Base-by-base conservation (phyloP, 2,797 vertebrate species). In the Enteromius paludinosus region DNA sequence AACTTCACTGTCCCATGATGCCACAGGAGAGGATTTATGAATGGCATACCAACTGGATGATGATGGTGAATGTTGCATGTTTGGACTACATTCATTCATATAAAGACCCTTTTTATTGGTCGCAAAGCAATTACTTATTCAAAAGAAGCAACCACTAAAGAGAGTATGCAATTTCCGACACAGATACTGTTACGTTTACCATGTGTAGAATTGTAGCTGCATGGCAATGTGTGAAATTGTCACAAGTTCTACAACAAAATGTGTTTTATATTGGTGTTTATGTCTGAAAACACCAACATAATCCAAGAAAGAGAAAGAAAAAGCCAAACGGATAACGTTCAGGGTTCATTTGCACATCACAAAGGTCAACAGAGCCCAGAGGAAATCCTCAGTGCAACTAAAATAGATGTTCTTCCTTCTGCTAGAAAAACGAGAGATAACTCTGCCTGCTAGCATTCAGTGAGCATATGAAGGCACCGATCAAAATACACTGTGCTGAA, bases 361-460 rank as follows among this genome's bases (percentile, higher is more conserved):
- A 71, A 74, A 81, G 45, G 69, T 73, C 59, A 73, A 52, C 38
- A 35, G 6, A 81, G 59, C 56, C 30, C 49, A 23, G 43, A 45
- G 76, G 71, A 85, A 65, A 64, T 59, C 45, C 38, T 30, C 35
- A 35, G 17, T 64, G 79, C 68, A 41, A 33, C 73, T 64, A 69
- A 83, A 75, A 82, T 70, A 84, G 80, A 83, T 83, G 84, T 62
- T 9, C 33, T 59, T 77, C 38, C 54, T 80, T 85, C 79, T 82
- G 76, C 61, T 59, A 62, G 52, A 80, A 86, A 86, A 56, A 75
- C 18, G 52, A 41, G 62, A 45, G 78, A 81, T 73, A 78, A 45
- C 69, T 74, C 18, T 33, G 41, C 35, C 61, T 72, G 72, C 77
- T 81, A 64, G 47, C 11, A 33, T 74, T 73, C 12, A 18, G 41